Evolutionary conservation across 2,797 vertebrate species (phyloP).

Genomic region (Platyrinchus mystaceus): DNA sequence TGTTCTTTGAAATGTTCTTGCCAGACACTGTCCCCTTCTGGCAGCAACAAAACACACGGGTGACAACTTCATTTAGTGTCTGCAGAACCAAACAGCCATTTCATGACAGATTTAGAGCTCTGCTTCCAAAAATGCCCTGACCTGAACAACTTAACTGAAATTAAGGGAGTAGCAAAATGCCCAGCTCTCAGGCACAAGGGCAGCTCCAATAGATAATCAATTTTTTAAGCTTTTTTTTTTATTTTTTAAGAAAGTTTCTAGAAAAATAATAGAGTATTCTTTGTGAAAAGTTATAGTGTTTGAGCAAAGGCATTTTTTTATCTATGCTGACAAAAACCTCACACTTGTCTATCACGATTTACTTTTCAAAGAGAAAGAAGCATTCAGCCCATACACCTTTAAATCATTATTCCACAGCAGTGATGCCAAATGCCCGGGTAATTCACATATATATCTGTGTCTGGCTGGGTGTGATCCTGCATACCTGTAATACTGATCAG

Average conservation of each 20-base stretch:
- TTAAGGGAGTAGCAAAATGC: neutral
- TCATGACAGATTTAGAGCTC: neutral
- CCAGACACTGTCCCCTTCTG: slow-evolving; percentile 7
- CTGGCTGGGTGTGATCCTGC: neutral
- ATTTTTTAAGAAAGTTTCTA: neutral
- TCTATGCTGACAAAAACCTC: neutral
- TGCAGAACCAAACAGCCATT: neutral
- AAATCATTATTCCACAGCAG: neutral
- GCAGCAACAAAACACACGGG: neutral
- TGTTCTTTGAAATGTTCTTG: neutral
- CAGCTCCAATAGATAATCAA: neutral
- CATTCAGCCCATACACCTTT: neutral
- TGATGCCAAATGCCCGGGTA: neutral
- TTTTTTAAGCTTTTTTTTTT: neutral
- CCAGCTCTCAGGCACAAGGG: neutral
- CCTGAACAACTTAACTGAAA: neutral
- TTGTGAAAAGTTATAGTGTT: neutral
- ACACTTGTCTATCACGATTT: neutral
- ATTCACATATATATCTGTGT: neutral
- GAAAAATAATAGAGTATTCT: neutral
- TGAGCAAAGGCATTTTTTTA: neutral
- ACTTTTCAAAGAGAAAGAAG: neutral
- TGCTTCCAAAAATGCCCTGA: neutral
- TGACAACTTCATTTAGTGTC: neutral
- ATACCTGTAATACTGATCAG: slow-evolving; percentile 96